A percentile compares a stretch with the other conserved stretches of the same genome.
Evolutionary conservation across 2,113 vertebrate genomes (phyloP).

Genomic region (Carassius auratus): DNA sequence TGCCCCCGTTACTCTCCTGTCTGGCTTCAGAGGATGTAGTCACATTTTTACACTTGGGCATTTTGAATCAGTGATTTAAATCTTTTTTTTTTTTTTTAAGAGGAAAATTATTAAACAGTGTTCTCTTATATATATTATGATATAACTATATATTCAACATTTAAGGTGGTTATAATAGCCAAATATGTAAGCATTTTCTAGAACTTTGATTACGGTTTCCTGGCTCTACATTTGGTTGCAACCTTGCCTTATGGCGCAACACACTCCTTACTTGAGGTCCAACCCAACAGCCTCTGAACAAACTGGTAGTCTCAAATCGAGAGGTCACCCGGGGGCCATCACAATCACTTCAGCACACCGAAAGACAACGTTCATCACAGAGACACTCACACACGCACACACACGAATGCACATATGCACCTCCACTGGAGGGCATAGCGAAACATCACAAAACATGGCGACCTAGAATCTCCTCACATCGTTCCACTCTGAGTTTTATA

Average conservation of each 20-base stretch:
- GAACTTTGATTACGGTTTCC: conserved; percentile 83
- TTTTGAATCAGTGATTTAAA: conserved; percentile 79
- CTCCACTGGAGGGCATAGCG: conserved; percentile 38
- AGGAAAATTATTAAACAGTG: conserved; percentile 79
- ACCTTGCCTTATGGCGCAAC: conserved; percentile 53
- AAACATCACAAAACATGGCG: conserved; percentile 42
- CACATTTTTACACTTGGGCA: conserved; percentile 84
- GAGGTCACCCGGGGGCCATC: conserved; percentile 64
- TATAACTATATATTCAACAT: conserved; percentile 87
- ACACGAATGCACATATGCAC: conserved; percentile 44
- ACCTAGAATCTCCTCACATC: conserved; percentile 57
- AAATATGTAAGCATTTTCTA: conserved; percentile 86
- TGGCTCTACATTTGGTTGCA: conserved; percentile 78
- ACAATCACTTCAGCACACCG: conserved; percentile 61
- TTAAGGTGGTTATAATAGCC: conserved; percentile 85
- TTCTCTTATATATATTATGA: conserved; percentile 84
- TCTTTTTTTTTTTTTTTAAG: conserved; percentile 79
- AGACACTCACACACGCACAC: conserved; percentile 55
- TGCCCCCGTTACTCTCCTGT: conserved; percentile 75
- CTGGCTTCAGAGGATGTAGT: conserved; percentile 75
- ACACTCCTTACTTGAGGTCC: conserved; percentile 70
- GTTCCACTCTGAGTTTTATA: conserved; percentile 56
- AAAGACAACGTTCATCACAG: conserved; percentile 60
- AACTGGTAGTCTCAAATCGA: conserved; percentile 65
- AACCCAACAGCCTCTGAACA: conserved; percentile 65